These are phyloP conservation scores for Sorex fumeus DNA, from an alignment of 2,113 vertebrate genomes.

Conservation along the genomic window DNA sequence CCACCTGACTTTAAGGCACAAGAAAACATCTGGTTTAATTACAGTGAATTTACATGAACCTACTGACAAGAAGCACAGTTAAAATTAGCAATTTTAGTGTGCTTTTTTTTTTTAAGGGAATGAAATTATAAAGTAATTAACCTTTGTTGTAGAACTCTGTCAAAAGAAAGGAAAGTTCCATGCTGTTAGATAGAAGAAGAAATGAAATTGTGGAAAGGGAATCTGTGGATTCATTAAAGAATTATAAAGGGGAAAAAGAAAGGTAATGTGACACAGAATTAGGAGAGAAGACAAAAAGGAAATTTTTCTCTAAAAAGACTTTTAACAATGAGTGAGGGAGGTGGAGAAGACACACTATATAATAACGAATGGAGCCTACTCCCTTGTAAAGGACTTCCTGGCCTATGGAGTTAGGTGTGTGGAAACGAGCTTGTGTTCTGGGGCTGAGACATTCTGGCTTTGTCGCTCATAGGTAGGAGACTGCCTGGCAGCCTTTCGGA, in stretches of 20 bases:
- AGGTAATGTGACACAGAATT: slow-evolving; percentile 16
- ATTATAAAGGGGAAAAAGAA: slow-evolving; percentile 64
- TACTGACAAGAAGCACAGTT: slow-evolving; percentile 83
- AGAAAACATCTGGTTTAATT: slow-evolving; percentile 86
- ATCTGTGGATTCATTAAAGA: slow-evolving; percentile 75
- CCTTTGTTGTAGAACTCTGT: slow-evolving; percentile 86
- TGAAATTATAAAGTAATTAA: slow-evolving; percentile 86
- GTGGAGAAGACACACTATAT: neutral
- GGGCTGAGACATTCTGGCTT: neutral
- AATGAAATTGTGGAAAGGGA: slow-evolving; percentile 76
- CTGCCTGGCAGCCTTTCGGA: neutral
- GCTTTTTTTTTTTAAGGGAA: slow-evolving; percentile 76
- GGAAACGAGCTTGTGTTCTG: neutral
- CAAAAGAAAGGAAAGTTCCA: slow-evolving; percentile 78
- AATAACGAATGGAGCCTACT: neutral
- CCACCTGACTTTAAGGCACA: slow-evolving; percentile 80
- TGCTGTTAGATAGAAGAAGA: slow-evolving; percentile 79
- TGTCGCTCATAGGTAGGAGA: neutral
- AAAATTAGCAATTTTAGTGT: slow-evolving; percentile 81
- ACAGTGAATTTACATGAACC: slow-evolving; percentile 81
- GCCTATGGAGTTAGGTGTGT: neutral
- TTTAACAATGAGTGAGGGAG: neutral
- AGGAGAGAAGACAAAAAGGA: slow-evolving; percentile 57
- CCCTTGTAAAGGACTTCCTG: neutral
- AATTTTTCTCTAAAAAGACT: slow-evolving; percentile 15